Evolutionary conservation across 2,113 vertebrate genomes (phyloP), one percentile per base, ranked within the genome.

Genomic region (Hemicordylus capensis): DNA sequence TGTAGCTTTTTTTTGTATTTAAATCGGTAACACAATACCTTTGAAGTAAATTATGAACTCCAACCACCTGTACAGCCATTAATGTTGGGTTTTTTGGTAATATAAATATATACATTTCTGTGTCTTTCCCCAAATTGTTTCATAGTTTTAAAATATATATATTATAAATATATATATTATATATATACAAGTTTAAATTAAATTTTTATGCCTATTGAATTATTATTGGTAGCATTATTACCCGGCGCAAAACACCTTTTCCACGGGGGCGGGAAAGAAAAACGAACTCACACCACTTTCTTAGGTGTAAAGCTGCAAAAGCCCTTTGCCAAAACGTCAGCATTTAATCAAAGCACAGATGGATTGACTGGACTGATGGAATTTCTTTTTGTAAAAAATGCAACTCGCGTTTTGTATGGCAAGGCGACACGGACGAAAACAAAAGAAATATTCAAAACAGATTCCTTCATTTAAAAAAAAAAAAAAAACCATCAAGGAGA

Each of bases 1-100:
- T 99, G 98, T 99, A 99, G 98, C 98, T 98, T 96, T 98, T 96
- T 99, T 99, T 99, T 99, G 98, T 99, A 99, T 99, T 99, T 99
- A 99, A 99, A 99, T 99, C 97, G 97, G 98, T 98, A 97, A 98
- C 96, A 98, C 97, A 96, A 95, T 98, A 98, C 98, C 98, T 98
- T 99, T 98, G 98, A 98, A 99, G 98, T 99, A 99, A 99, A 99
- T 99, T 98, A 99, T 99, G 97, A 96, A 97, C 96, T 95, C 96
- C 95, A 96, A 92, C 96, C 95, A 96, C 93, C 96, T 98, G 98
- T 99, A 98, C 97, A 98, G 97, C 95, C 96, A 96, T 97, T 98
- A 96, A 96, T 97, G 96, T 95, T 95, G 96, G 77, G 48, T 69
- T 67, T 74, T 95, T 91, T 76, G 73, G 46, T 84, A 67, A 97